Evolutionary conservation across 1,140 invertebrate genomes (phyloP), one percentile per base, ranked within the genome.

Genomic region (Ostrea edulis): DNA sequence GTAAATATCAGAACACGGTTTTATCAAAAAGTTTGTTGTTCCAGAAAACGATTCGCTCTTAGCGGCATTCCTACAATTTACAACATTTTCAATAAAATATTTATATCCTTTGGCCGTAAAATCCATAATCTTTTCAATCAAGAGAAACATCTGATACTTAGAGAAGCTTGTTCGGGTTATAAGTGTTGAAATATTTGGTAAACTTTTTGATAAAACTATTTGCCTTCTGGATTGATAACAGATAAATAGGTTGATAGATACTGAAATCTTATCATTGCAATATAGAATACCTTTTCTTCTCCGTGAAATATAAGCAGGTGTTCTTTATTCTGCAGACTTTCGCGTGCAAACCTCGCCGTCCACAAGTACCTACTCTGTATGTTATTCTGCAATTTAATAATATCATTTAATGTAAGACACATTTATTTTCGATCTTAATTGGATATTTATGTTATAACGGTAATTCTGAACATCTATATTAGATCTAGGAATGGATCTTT

Each of bases 141-240:
- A 25, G 65, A 71, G 2, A 25, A 25, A 29, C 65, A 71, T 29
- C 65, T 71, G 65, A 71, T 71, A 22, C 65, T 71, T 35, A 22
- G 22, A 71, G n/a, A 25, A 25, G 65, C 22, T 25, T 71, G 65
- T 71, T 22, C 65, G 8, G 22, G 65, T 71, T 71, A 71, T 71
- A 71, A 71, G 65, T 71, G 65, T 71, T 71, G 65, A 71, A 71
- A 71, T 71, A 71, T 71, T 71, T 71, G 65, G n/a, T 71, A 71
- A 71, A 71, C 65, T 71, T 29, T 22, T 25, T 71, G 65, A 71
- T 71, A 71, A 71, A 20, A 29, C 65, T 20, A 71, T 71, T 71
- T 12, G 58, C 65, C 65, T 71, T 71, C 65, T 71, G n/a, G 22
- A 22, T 22, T 25, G 65, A 71, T 71, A 71, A 25, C 65, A 71